Percentiles rank a stretch among this genome's conserved stretches.
Evolutionary conservation across 37 sponge, comb jelly and placozoan genomes (phyloP).

Genomic region (Chondrosia reniformis): DNA sequence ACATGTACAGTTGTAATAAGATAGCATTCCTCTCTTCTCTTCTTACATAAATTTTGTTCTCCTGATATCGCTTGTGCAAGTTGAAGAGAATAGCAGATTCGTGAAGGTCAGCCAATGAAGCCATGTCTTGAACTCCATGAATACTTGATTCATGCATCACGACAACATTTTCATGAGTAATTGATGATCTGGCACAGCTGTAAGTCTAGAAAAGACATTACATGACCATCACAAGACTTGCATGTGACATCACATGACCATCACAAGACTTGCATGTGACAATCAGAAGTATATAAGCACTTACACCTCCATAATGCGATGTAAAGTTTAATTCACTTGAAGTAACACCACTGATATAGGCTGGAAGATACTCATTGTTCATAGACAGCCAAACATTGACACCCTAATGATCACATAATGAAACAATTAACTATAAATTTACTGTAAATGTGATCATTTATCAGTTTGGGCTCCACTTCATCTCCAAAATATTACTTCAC

Average conservation of each 20-base stretch:
- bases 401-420: no score
- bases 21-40: neutral
- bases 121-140: conserved; percentile 90
- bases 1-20: neutral
- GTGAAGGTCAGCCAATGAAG: conserved; percentile 86
- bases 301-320: neutral
- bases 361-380: no score
- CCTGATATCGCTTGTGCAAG: conserved; percentile 77
- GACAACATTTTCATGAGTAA: conserved; percentile 62
- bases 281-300: neutral
- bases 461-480: no score
- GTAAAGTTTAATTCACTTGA: neutral
- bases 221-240: neutral
- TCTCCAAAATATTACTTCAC: no score
- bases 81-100: conserved; percentile 95
- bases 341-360: no score
- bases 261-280: neutral
- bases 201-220: neutral
- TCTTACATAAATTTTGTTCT: conserved; percentile 86
- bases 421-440: no score
- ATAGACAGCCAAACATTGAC: no score
- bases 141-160: conserved; percentile 84
- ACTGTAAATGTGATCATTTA: no score
- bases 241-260: neutral
- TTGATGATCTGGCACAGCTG: conserved; percentile 22